Evolutionary conservation across 2,797 vertebrate genomes (phyloP).

Genomic region (Spondyliosoma cantharus): DNA sequence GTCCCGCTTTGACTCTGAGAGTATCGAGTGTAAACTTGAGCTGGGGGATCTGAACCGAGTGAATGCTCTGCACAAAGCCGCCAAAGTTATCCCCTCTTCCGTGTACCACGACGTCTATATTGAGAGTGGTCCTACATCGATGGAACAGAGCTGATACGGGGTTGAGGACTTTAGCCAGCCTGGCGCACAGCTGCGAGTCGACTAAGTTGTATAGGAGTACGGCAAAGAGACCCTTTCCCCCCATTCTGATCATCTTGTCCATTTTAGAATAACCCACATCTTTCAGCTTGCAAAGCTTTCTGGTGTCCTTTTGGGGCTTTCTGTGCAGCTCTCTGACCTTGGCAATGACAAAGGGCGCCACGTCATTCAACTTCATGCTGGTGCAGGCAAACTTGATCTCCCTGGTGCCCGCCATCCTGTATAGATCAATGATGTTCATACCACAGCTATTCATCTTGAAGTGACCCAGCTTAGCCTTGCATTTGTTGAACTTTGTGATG

Average conservation of each 20-base stretch:
- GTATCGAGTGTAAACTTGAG: conserved; percentile 22
- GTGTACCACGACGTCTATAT: conserved; percentile 41
- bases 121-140: conserved; percentile 36
- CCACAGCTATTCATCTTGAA: conserved; percentile 52
- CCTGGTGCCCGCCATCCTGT: conserved; percentile 1
- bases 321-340: not conserved
- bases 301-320: not conserved
- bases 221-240: not conserved
- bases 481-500: conserved; percentile 29
- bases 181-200: conserved; percentile 45
- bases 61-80: conserved; percentile 49
- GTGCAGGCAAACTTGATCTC: conserved; percentile 18
- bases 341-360: not conserved
- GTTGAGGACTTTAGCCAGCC: conserved; percentile 2
- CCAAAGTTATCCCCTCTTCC: conserved; percentile 23
- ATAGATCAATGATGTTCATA: conserved; percentile 35
- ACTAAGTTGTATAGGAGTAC: conserved; percentile 53
- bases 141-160: conserved; percentile 30
- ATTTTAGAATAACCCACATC: conserved; percentile 24
- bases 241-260: conserved; percentile 22
- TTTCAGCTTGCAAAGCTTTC: conserved; percentile 26
- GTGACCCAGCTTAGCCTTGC: conserved; percentile 36
- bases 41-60: conserved; percentile 36
- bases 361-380: conserved; percentile 50
- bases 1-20: conserved; percentile 4